A percentile compares a stretch with the other conserved stretches of the same genome.
phyloP scores from a whole-genome alignment of 2,113 vertebrate species.

The Gallinago undulata region DNA sequence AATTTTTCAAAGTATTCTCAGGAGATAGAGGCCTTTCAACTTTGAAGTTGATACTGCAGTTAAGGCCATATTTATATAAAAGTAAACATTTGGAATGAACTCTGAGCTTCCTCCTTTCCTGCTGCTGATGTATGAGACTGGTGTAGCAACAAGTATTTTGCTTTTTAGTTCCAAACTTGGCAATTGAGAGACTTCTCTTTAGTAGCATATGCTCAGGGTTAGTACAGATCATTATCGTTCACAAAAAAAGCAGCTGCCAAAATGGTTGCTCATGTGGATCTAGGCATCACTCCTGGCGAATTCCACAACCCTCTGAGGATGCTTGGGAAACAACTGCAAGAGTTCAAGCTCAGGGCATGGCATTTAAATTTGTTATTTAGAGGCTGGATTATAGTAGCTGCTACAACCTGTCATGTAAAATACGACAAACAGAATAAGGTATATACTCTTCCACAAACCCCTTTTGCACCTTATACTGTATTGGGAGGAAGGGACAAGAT shows the following conservation, averaged over 20 bases:
- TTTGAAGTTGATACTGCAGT: slow-evolving; percentile 36
- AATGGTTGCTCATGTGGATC: neutral
- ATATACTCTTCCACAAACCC: neutral
- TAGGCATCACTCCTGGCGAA: neutral
- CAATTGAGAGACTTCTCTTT: neutral
- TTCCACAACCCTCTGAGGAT: neutral
- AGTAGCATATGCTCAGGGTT: neutral
- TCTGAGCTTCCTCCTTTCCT: neutral
- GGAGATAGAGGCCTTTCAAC: neutral
- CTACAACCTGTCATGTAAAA: neutral
- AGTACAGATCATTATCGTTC: accelerated
- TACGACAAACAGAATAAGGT: accelerated
- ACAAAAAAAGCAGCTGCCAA: neutral
- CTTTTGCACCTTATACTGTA: accelerated
- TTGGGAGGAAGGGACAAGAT: neutral
- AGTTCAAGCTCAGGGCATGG: neutral
- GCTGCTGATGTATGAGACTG: neutral
- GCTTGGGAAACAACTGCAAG: neutral
- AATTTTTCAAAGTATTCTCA: neutral
- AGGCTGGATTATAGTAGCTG: neutral
- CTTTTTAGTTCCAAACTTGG: neutral
- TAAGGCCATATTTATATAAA: slow-evolving; percentile 9
- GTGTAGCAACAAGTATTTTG: neutral
- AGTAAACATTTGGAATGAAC: slow-evolving; percentile 11
- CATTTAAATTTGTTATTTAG: neutral